phyloP scores from a whole-genome alignment of 1,140 invertebrate species.

The Drosophila melanica region DNA sequence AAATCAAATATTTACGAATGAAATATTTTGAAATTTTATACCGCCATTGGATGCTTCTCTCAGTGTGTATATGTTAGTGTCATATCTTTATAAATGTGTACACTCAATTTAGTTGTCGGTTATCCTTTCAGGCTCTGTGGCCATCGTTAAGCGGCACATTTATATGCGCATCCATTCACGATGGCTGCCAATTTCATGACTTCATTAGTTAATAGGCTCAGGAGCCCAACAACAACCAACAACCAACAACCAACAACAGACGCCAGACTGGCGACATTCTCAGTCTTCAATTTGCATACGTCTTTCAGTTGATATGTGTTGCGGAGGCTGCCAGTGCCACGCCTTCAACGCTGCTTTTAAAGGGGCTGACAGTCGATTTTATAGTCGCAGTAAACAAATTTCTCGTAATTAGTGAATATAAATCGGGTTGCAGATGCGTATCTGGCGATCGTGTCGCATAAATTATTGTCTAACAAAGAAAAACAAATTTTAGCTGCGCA shows the following conservation, averaged over 20 bases:
- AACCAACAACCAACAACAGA: neutral
- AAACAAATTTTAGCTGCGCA: slow-evolving; percentile 10
- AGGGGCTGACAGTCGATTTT: slow-evolving; percentile 16
- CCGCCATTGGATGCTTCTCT: too few relatives aligned
- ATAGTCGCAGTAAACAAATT: slow-evolving; percentile 11
- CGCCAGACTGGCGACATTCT: slow-evolving; percentile 52
- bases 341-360: neutral
- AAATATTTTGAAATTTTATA: too few relatives aligned
- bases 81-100: neutral
- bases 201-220: slow-evolving; percentile 61
- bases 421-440: slow-evolving; percentile 12
- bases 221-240: neutral
- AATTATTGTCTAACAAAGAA: slow-evolving; percentile 37
- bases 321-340: neutral
- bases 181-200: slow-evolving; percentile 67
- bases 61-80: neutral
- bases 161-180: slow-evolving; percentile 38
- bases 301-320: neutral
- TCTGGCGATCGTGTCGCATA: slow-evolving; percentile 26
- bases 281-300: slow-evolving; percentile 15
- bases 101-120: slow-evolving; percentile 7
- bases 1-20: too few relatives aligned
- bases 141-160: neutral
- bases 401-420: slow-evolving; percentile 30
- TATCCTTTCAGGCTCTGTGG: slow-evolving; percentile 45